phyloP scores from a whole-genome alignment of 2,113 vertebrate species.

The Syngnathus typhle region DNA sequence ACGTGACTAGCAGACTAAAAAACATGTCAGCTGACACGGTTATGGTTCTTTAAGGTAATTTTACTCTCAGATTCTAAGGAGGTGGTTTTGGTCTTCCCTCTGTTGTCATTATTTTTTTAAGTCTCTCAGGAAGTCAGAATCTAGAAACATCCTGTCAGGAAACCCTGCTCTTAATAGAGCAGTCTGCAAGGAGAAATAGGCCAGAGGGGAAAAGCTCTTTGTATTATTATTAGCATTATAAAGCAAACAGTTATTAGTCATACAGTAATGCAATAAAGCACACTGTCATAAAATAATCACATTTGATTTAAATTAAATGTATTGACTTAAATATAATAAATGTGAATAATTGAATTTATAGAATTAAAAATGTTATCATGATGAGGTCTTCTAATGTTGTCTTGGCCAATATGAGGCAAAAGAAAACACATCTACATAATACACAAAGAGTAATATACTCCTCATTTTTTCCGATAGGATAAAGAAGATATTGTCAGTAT shows the following conservation, averaged over 20 bases:
- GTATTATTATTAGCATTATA: not conserved
- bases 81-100: constrained; percentile 52
- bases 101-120: constrained; percentile 42
- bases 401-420: no score
- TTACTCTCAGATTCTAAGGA: constrained; percentile 4
- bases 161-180: constrained; percentile 66
- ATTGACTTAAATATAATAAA: no score
- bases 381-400: not conserved
- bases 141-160: constrained; percentile 81
- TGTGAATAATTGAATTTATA: not conserved
- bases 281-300: not conserved
- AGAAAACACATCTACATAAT: no score
- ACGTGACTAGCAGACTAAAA: not conserved
- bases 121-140: constrained; percentile 72
- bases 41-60: constrained; percentile 15
- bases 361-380: not conserved
- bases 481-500: no score
- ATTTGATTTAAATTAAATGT: no score
- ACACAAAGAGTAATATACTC: no score
- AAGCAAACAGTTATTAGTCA: not conserved
- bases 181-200: constrained; percentile 41
- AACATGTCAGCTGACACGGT: not conserved
- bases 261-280: not conserved
- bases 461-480: no score
- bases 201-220: constrained; percentile 22